phyloP scores from a whole-genome alignment of 2,888 invertebrate genomes.

The Ormyrus rosae region DNA sequence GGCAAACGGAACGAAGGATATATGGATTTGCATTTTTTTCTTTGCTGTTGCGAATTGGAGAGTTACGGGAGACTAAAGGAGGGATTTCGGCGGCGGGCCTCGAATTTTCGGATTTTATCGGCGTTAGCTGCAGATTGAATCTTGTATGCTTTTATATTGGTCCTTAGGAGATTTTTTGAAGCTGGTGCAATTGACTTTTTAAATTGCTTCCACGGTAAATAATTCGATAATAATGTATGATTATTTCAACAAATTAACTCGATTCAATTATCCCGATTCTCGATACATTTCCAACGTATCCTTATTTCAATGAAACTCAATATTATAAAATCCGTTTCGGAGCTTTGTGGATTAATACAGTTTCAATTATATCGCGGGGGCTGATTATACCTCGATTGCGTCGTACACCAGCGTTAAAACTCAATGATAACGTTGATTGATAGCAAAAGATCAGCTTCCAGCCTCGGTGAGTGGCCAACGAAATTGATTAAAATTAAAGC shows the following conservation, averaged over 20 bases:
- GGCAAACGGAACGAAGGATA: background rate
- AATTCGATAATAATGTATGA: background rate
- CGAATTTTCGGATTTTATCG: background rate
- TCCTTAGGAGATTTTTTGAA: background rate
- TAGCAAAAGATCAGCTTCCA: constrained; percentile 3
- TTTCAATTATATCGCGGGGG: constrained; percentile 6
- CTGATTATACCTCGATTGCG: constrained; percentile 6
- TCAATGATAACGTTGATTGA: constrained; percentile 43
- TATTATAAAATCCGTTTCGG: background rate
- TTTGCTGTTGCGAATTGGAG: background rate
- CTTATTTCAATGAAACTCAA: constrained; percentile 4
- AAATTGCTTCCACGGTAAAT: background rate
- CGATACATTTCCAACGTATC: constrained; percentile 2
- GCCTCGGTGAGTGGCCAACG: background rate
- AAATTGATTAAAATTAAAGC: constrained; percentile 52
- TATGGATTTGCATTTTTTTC: background rate
- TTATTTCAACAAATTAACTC: background rate
- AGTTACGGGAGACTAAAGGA: background rate
- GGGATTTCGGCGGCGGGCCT: constrained; percentile 4
- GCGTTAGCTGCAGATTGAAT: background rate
- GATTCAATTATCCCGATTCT: background rate
- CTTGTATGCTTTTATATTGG: background rate
- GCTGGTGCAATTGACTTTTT: background rate
- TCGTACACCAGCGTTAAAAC: constrained; percentile 10
- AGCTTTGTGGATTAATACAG: constrained; percentile 19